Percentiles rank a stretch among this genome's conserved stretches.
phyloP scores from a whole-genome alignment of 2,888 invertebrate genomes.

The Pollenia griseotomentosa region DNA sequence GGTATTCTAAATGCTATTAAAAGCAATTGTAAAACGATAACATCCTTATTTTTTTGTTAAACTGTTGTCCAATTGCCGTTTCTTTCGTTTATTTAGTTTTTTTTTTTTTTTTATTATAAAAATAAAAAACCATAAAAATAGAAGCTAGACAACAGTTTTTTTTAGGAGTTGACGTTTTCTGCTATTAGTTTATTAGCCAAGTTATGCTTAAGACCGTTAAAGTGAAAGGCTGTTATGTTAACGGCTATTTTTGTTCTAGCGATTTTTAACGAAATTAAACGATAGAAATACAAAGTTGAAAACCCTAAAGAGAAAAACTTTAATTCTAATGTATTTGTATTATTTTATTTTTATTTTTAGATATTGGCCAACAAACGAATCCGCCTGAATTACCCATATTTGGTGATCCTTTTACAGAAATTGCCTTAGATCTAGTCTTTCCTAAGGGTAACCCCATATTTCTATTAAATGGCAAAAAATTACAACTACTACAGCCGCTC shows the following conservation, averaged over 20 bases:
- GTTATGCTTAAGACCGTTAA: constrained; percentile 54
- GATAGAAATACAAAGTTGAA: not conserved
- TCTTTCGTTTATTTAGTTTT: not conserved
- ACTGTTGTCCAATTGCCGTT: constrained; percentile 12
- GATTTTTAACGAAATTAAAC: not conserved
- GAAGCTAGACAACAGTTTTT: constrained; percentile 40
- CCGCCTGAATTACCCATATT: constrained; percentile 93
- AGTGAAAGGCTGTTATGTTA: constrained; percentile 64
- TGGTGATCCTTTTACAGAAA: constrained; percentile 92
- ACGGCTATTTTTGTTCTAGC: constrained; percentile 16
- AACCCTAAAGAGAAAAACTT: constrained; percentile 15
- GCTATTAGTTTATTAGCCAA: constrained; percentile 42
- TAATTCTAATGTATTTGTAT: constrained; percentile 42
- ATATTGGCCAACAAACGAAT: constrained; percentile 92
- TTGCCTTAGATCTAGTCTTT: constrained; percentile 91
- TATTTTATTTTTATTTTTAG: constrained; percentile 83
- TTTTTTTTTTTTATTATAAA: constrained; percentile 1
- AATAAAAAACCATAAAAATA: constrained; percentile 10
- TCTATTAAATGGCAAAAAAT: constrained; percentile 91
- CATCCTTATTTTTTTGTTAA: constrained; percentile 40
- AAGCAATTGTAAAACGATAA: constrained; percentile 66
- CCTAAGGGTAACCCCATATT: constrained; percentile 92
- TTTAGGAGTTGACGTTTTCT: not conserved
- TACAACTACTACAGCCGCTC: constrained; percentile 91
- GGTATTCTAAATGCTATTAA: constrained; percentile 49